Conservation (phyloP, 2,888 invertebrate species). For the Drosophila mercatorum region DNA sequence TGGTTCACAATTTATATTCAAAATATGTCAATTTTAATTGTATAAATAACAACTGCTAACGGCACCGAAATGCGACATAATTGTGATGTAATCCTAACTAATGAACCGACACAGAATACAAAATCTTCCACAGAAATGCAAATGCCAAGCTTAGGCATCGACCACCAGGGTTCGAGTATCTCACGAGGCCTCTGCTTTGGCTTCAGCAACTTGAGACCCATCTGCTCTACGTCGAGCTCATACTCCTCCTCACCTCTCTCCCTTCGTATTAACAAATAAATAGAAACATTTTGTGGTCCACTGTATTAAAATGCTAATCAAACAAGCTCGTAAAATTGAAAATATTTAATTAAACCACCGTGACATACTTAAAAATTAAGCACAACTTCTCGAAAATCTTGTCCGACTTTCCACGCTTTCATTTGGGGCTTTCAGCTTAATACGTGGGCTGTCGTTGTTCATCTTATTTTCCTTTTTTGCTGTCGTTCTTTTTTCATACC, state of each 20-base stretch:
- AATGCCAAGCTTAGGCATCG: constrained; percentile 37
- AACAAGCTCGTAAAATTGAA: constrained; percentile 77
- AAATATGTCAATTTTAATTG: constrained; percentile 59
- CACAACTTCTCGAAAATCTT: constrained; percentile 40
- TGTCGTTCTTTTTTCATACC: constrained; percentile 8
- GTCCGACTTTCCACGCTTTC: constrained; percentile 63
- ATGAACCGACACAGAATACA: constrained; percentile 67
- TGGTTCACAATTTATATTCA: constrained; percentile 64
- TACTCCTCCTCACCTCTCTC: not conserved
- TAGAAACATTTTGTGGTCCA: constrained; percentile 75
- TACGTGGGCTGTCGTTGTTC: constrained; percentile 45
- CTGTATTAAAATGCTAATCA: constrained; percentile 77
- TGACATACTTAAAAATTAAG: constrained; percentile 61
- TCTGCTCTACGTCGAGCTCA: not conserved
- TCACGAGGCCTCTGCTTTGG: constrained; percentile 47
- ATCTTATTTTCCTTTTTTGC: constrained; percentile 14
- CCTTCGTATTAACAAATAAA: constrained; percentile 61
- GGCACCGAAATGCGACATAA: constrained; percentile 74
- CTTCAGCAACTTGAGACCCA: constrained; percentile 4
- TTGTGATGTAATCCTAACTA: constrained; percentile 79
- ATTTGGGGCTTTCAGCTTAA: constrained; percentile 6
- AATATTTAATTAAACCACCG: constrained; percentile 78
- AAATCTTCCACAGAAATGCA: constrained; percentile 33
- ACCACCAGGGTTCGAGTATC: constrained; percentile 74
- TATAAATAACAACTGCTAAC: constrained; percentile 76